phyloP scores from a whole-genome alignment of 2,888 invertebrate species.

The Elmis aenea region DNA sequence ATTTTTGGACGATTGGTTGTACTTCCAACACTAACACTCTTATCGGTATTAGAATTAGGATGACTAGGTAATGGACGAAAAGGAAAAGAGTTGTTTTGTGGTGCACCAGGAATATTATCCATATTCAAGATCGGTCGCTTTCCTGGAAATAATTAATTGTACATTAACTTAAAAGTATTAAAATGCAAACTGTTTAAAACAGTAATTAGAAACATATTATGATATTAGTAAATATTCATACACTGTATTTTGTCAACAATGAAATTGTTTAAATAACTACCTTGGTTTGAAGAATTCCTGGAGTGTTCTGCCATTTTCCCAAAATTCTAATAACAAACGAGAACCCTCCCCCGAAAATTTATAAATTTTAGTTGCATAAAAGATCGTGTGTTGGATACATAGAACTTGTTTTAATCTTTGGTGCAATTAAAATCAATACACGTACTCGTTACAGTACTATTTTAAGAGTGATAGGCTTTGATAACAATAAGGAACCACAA shows the following conservation, averaged over 20 bases:
- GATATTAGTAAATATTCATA: not conserved
- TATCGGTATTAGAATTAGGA: slow-evolving; percentile 19
- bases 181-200: too few species aligned
- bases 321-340: too few species aligned
- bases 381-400: too few species aligned
- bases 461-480: slow-evolving; percentile 12
- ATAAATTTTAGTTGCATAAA: too few species aligned
- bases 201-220: too few species aligned
- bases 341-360: too few species aligned
- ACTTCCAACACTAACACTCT: slow-evolving; percentile 22
- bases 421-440: slow-evolving; percentile 13
- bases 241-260: not conserved
- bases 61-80: slow-evolving; percentile 35
- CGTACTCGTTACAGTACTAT: slow-evolving; percentile 10
- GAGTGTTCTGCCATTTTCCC: slow-evolving; percentile 67
- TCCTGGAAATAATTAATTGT: slow-evolving; percentile 10
- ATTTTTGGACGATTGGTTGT: slow-evolving; percentile 39
- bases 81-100: slow-evolving; percentile 27
- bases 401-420: slow-evolving; percentile 8
- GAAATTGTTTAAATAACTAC: slow-evolving; percentile 35
- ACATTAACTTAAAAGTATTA: too few species aligned
- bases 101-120: slow-evolving; percentile 22
- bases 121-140: slow-evolving; percentile 18
- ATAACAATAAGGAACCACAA: slow-evolving; percentile 9
- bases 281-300: slow-evolving; percentile 63